Conservation (phyloP, 2,113 vertebrate genomes). For the Perognathus longimembris region DNA sequence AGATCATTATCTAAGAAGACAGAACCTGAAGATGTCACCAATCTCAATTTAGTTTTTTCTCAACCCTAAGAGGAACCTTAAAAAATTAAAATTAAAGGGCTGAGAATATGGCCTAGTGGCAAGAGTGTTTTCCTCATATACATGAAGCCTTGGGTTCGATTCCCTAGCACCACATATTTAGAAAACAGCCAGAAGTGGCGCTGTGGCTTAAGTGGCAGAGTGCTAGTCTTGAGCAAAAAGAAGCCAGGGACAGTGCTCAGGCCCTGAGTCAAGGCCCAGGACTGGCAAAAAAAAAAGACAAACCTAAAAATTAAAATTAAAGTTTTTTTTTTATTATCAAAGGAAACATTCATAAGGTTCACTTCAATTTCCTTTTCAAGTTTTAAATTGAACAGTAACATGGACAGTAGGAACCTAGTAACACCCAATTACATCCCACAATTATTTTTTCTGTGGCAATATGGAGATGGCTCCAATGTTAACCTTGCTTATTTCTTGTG, state of each 20-base stretch:
- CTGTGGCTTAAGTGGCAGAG: too few relatives aligned
- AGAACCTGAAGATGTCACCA: not conserved
- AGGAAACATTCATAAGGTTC: not conserved
- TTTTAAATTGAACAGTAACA: constrained; percentile 1
- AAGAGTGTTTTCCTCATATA: too few relatives aligned
- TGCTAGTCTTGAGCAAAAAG: too few relatives aligned
- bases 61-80: not conserved
- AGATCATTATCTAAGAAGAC: not conserved
- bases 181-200: too few relatives aligned
- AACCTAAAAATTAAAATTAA: not conserved
- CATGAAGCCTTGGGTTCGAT: too few relatives aligned
- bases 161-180: too few relatives aligned
- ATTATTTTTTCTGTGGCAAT: not conserved
- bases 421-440: not conserved
- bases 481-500: not conserved
- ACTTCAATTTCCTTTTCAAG: not conserved
- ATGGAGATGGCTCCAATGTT: not conserved
- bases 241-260: too few relatives aligned
- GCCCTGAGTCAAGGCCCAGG: too few relatives aligned
- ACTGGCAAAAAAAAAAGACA: too few relatives aligned
- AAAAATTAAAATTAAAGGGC: not conserved
- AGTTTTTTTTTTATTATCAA: not conserved
- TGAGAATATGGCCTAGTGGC: too few relatives aligned
- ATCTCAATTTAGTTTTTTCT: not conserved
- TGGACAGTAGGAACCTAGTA: not conserved